These are phyloP conservation scores for Noctua janthina DNA, from an alignment of 2,888 invertebrate species.

Conservation along the genomic window DNA sequence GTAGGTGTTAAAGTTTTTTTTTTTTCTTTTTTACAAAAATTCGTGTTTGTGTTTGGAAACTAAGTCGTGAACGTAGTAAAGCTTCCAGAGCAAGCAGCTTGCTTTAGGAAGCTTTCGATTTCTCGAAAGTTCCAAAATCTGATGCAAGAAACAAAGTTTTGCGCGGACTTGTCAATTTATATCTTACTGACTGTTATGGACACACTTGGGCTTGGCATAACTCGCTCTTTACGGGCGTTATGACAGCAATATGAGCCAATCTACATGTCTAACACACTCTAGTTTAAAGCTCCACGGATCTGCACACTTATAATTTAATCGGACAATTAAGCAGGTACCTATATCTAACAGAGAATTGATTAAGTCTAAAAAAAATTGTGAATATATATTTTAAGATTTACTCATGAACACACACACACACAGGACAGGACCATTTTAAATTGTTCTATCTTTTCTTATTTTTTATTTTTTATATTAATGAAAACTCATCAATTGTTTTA, in stretches of 20 bases:
- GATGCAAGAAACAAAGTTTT: slow-evolving; percentile 63
- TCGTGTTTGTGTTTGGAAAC: not conserved
- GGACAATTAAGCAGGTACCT: not conserved
- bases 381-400: not conserved
- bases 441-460: no score
- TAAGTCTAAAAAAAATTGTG: not conserved
- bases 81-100: slow-evolving; percentile 11
- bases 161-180: slow-evolving; percentile 39
- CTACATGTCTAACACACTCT: slow-evolving; percentile 21
- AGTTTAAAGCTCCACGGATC: not conserved
- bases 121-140: slow-evolving; percentile 44
- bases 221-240: slow-evolving; percentile 8
- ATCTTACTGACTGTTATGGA: slow-evolving; percentile 52
- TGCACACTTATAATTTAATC: not conserved
- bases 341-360: not conserved
- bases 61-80: not conserved
- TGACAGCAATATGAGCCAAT: slow-evolving; percentile 23
- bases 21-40: no score
- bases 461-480: no score
- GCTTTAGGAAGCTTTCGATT: not conserved
- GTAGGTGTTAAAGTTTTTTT: not conserved
- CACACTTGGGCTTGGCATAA: slow-evolving; percentile 48
- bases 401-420: not conserved
- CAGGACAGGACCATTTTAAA: no score
- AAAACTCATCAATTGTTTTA: no score